A percentile compares a stretch with the other conserved stretches of the same genome.
These are phyloP conservation scores for Cathartes aura DNA, from an alignment of 2,113 vertebrate genomes.

Conservation along the genomic window DNA sequence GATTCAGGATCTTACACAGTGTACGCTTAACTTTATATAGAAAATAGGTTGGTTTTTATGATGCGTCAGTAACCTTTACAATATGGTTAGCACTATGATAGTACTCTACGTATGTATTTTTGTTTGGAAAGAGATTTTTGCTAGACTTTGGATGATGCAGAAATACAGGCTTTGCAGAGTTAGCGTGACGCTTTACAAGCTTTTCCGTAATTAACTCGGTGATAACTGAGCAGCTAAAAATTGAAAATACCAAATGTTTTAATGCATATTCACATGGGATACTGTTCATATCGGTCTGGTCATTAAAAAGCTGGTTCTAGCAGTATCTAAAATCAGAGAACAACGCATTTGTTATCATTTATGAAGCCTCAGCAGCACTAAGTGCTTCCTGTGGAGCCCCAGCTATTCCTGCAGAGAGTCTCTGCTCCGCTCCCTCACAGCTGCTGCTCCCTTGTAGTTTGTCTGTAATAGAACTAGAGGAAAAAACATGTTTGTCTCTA, in stretches of 20 bases:
- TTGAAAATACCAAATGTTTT: not conserved
- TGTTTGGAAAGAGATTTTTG: not conserved
- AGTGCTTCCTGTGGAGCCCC: conserved; percentile 23
- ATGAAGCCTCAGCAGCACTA: conserved; percentile 4
- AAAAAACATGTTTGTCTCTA: not conserved
- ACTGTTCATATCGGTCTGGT: not conserved
- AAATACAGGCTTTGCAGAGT: not conserved
- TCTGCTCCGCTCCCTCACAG: not conserved
- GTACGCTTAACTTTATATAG: not conserved
- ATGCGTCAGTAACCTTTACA: not conserved
- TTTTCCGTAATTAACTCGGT: not conserved
- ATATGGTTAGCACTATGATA: too few relatives aligned
- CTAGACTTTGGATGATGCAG: not conserved
- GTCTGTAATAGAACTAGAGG: not conserved
- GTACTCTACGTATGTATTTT: not conserved
- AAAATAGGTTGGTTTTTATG: not conserved
- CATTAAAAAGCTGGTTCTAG: not conserved
- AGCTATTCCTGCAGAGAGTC: not conserved
- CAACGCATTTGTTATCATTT: not conserved
- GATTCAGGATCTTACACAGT: not conserved
- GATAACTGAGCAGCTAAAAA: not conserved
- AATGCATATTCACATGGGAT: not conserved
- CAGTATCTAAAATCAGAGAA: not conserved
- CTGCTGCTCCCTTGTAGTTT: not conserved
- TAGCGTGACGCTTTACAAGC: not conserved